These are phyloP conservation scores for Epinotia brunnichana DNA, from an alignment of 2,888 invertebrate species.

Conservation along the genomic window DNA sequence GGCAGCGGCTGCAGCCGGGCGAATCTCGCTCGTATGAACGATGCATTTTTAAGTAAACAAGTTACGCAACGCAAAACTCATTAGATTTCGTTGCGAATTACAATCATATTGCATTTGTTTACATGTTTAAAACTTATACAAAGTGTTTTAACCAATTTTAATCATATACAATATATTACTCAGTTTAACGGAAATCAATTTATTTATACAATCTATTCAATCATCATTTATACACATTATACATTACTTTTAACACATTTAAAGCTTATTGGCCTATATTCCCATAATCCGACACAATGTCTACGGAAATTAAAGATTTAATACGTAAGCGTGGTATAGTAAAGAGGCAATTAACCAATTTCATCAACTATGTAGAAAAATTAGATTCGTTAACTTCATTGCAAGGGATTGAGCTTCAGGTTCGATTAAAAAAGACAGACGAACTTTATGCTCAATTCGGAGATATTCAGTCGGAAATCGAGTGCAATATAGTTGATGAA, in stretches of 20 bases:
- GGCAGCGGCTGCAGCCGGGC: too few species aligned
- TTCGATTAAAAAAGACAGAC: too few species aligned
- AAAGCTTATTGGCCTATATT: neutral
- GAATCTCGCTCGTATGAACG: neutral
- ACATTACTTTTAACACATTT: neutral
- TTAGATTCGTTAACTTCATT: neutral
- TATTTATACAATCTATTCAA: too few species aligned
- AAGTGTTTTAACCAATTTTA: neutral
- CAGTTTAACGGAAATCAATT: too few species aligned
- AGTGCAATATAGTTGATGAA: neutral
- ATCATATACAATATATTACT: neutral
- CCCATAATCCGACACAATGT: constrained; percentile 15
- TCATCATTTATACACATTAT: neutral
- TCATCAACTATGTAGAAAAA: constrained; percentile 10
- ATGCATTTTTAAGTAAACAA: constrained; percentile 1
- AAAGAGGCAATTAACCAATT: constrained; percentile 7
- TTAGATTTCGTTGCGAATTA: too few species aligned
- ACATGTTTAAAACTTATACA: too few species aligned
- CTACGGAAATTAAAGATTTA: neutral
- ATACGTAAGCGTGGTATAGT: constrained; percentile 7
- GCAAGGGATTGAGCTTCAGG: neutral
- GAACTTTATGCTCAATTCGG: neutral
- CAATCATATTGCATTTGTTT: too few species aligned
- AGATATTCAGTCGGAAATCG: constrained; percentile 5
- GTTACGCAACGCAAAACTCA: neutral